These are phyloP conservation scores for Symphodus melops DNA, from an alignment of 2,113 vertebrate species.

Conservation along the genomic window DNA sequence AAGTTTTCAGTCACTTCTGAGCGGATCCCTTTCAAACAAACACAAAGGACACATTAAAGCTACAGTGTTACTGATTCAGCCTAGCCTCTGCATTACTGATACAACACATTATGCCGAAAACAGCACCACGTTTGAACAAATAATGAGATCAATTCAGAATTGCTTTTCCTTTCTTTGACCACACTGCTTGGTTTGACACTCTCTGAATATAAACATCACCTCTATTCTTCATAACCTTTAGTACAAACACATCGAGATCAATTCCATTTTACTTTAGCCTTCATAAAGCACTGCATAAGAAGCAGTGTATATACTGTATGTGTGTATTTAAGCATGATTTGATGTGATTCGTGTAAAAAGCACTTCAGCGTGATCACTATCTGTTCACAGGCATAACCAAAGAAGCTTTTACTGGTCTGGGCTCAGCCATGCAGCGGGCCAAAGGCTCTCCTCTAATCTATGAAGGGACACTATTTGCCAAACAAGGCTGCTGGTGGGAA, in stretches of 20 bases:
- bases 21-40: constrained; percentile 84
- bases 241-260: too few species aligned
- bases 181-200: neutral
- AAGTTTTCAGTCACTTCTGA: constrained; percentile 82
- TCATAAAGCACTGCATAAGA: too few species aligned
- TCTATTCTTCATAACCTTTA: too few species aligned
- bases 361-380: constrained; percentile 28
- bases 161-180: neutral
- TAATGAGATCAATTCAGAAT: neutral
- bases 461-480: constrained; percentile 54
- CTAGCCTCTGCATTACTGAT: neutral
- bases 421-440: constrained; percentile 40
- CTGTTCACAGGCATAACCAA: constrained; percentile 25
- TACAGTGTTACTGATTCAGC: neutral
- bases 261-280: neutral
- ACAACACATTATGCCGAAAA: neutral
- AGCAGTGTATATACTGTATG: too few species aligned
- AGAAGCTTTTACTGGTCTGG: constrained; percentile 29
- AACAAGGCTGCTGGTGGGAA: constrained; percentile 54
- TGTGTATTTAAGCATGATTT: constrained; percentile 10
- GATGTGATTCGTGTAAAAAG: constrained; percentile 13
- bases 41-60: constrained; percentile 11
- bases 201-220: neutral
- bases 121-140: neutral
- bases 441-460: constrained; percentile 50